phyloP scores from a whole-genome alignment of 2,888 invertebrate genomes.

The Eupithecia exiguata region DNA sequence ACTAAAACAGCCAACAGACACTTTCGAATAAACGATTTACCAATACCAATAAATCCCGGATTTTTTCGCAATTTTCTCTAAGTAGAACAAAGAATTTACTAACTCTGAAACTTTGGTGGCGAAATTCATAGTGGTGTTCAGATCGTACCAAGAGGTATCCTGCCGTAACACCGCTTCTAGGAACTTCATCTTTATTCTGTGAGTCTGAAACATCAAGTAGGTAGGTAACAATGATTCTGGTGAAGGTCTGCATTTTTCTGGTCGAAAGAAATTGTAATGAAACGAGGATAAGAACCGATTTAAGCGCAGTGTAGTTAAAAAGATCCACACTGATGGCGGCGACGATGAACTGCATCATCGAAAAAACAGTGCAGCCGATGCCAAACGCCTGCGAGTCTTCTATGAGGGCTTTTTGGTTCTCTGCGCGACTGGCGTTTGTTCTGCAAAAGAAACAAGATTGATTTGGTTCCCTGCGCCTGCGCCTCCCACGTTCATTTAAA shows the following conservation, averaged over 20 bases:
- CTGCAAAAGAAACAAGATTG: slow-evolving; percentile 45
- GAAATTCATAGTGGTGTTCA: slow-evolving; percentile 87
- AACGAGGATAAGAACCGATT: slow-evolving; percentile 62
- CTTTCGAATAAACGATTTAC: neutral
- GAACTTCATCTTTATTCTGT: slow-evolving; percentile 85
- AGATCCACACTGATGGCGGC: slow-evolving; percentile 85
- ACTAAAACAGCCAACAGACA: slow-evolving; percentile 62
- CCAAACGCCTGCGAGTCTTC: slow-evolving; percentile 86
- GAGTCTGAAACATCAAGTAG: slow-evolving; percentile 70
- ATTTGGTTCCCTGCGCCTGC: neutral
- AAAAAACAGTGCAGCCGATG: slow-evolving; percentile 82
- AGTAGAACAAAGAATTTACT: slow-evolving; percentile 55
- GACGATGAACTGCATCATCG: slow-evolving; percentile 83
- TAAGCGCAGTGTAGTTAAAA: slow-evolving; percentile 86
- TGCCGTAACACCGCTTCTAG: slow-evolving; percentile 87
- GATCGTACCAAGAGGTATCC: slow-evolving; percentile 90
- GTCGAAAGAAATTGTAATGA: neutral
- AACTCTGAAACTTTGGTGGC: slow-evolving; percentile 90
- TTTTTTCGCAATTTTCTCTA: neutral
- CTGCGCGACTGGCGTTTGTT: slow-evolving; percentile 79
- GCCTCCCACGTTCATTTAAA: neutral
- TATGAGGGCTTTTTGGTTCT: slow-evolving; percentile 84
- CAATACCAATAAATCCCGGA: no score
- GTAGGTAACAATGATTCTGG: neutral
- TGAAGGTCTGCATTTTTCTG: neutral